phyloP scores from a whole-genome alignment of 2,113 vertebrate genomes.

The Lampris megalopsis region DNA sequence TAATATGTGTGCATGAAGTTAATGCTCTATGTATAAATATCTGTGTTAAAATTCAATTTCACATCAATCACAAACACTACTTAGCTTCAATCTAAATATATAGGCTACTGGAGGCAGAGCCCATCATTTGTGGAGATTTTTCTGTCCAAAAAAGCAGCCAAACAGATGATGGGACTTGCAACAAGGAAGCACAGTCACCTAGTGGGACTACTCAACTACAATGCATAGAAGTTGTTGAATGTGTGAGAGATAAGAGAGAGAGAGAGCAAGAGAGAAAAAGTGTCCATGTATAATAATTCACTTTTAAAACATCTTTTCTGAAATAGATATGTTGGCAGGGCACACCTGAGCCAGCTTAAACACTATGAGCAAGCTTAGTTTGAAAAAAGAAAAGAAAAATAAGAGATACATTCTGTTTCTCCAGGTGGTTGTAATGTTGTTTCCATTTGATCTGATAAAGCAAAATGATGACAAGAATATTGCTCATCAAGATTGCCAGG shows the following conservation, averaged over 20 bases:
- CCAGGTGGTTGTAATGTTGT: too few relatives aligned
- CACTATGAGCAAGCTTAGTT: too few relatives aligned
- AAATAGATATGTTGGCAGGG: too few relatives aligned
- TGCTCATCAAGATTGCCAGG: too few relatives aligned
- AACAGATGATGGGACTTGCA: neutral
- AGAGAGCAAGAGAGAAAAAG: neutral
- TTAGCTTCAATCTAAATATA: slow-evolving; percentile 14
- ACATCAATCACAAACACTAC: neutral
- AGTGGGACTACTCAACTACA: neutral
- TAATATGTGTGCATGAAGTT: too few relatives aligned
- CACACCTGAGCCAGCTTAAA: too few relatives aligned
- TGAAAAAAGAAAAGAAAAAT: too few relatives aligned
- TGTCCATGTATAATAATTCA: neutral
- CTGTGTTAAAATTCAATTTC: too few relatives aligned
- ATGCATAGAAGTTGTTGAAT: neutral
- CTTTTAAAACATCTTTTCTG: neutral
- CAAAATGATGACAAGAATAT: too few relatives aligned
- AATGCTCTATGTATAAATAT: too few relatives aligned
- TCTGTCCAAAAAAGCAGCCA: neutral
- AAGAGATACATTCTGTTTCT: too few relatives aligned
- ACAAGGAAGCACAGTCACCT: neutral
- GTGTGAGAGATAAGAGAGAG: neutral
- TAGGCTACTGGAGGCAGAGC: slow-evolving; percentile 13
- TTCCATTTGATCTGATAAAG: too few relatives aligned
- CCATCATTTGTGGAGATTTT: slow-evolving; percentile 3